Evolutionary conservation across 1,140 invertebrate genomes (phyloP), one percentile per base, ranked within the genome.

Genomic region (Zaprionus camerounensis): DNA sequence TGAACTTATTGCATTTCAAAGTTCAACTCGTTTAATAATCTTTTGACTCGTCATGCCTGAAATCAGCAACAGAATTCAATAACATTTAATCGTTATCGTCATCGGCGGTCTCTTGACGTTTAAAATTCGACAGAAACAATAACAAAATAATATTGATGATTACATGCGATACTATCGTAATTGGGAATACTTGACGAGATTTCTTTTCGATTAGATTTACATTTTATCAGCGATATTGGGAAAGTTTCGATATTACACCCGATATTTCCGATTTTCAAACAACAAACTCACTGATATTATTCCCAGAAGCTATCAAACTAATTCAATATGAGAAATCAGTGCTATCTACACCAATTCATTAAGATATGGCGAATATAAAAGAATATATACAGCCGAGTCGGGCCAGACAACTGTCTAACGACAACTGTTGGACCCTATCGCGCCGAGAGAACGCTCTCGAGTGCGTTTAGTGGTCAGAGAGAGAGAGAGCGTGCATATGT

Each of bases 401-500:
- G 41, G 41, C n/a, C n/a, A 46, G 41, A 46, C 41, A 46, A 46
- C 41, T 17, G 41, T 46, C 41, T 17, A 46, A 46, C n/a, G 41
- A 46, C n/a, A 17, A 46, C n/a, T 3, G n/a, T 46, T 46, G 17
- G 41, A 46, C 41, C 41, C n/a, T 17, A 17, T 46, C 36, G 36
- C 13, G 36, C 3, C 22, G 49, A 12, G 2, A 53, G 20, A 17
- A 12, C 28, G 17, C 36, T 59, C 36, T 59, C 13, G 34, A 28
- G 38, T 65, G 49, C 24, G 38, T 69, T 9, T 69, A 24, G 46
- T 68, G 59, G 61, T 13, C 53, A 28, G 38, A 59, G 57, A 5
- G 38, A 5, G 71, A 74, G 31, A 74, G 65, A 31, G 13, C 36
- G 51, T 15, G 7, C 44, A 46, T 46, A 44, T 46, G 41, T 46